Conservation (phyloP, 2,888 invertebrate genomes). For the Heliconius hortense region DNA sequence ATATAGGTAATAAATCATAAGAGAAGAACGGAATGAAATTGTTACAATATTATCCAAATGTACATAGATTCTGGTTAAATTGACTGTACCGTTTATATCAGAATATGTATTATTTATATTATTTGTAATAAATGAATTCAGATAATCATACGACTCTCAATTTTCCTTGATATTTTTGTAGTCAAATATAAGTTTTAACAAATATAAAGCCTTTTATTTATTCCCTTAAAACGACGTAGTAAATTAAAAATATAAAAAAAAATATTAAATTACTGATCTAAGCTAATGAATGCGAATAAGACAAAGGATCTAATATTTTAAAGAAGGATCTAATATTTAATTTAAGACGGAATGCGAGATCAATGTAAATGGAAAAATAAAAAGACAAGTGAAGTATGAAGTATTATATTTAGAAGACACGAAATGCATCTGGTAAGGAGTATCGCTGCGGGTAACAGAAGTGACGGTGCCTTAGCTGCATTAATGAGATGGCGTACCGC, state of each 20-base stretch:
- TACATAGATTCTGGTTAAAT: slow-evolving; percentile 46
- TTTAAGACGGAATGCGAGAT: not conserved
- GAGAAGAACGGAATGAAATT: slow-evolving; percentile 37
- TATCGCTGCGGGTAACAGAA: not conserved
- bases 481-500: not conserved
- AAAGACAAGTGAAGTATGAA: not conserved
- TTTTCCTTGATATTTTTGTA: slow-evolving; percentile 44
- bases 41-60: slow-evolving; percentile 36
- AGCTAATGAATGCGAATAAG: not conserved
- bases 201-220: slow-evolving; percentile 14
- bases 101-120: slow-evolving; percentile 53
- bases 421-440: not conserved
- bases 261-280: not conserved
- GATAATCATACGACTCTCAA: slow-evolving; percentile 37
- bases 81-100: slow-evolving; percentile 49
- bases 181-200: slow-evolving; percentile 39
- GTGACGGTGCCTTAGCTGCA: not conserved
- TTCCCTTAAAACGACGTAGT: not conserved
- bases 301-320: not conserved
- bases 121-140: slow-evolving; percentile 51
- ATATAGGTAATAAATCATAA: slow-evolving; percentile 39
- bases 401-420: too few relatives aligned
- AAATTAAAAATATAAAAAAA: too few relatives aligned
- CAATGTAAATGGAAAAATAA: not conserved
- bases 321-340: too few relatives aligned